Base-by-base conservation (phyloP, 2,113 vertebrate species). In the Pedionomus torquatus region DNA sequence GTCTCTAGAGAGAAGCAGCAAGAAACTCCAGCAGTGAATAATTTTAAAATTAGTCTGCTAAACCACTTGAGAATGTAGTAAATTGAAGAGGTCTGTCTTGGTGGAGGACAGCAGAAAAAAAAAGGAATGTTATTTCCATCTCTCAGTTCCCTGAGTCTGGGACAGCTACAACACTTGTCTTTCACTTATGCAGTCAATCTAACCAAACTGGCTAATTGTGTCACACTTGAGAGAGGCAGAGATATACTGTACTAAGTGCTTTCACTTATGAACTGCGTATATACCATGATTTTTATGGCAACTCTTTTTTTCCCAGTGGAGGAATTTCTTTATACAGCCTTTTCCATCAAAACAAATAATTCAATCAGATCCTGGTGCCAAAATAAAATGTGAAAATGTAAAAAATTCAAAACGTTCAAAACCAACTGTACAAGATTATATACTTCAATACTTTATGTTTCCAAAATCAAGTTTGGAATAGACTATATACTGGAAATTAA, bases 41-140 rank as follows among this genome's bases (percentile, higher is more conserved):
- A 64, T 84, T 89, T 93, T 35, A 92, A 95, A 94, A 91, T 92
- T 81, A 92, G 25, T 63, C 83, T 83, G 49, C 55, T 95, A 80
- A 92, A 93, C 23, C n/a, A 30, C n/a, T 90, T 87, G 58, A 89
- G 92, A 78, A 83, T 21, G 13, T 13, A 70, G 30, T 58, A 74
- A 90, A 93, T 77, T 5, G 31, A 81, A 86, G 65, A 87, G 26
- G 55, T 51, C 17, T 41, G 9, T 61, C 21, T 57, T 84, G 74
- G 8, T 1, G 5, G 44, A 66, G 64, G 60, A 92, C 55, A 89
- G 30, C 30, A 72, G 28, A 33, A 35, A 63, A 30, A 86, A 88
- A 70, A 31, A 2, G 37, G 48, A 37, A 6, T 41, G 15, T 57
- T 72, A 11, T 84, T 87, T 91, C 37, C 31, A 63, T n/a, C 58